Evolutionary conservation across 1,140 invertebrate species (phyloP), one percentile per base, ranked within the genome.

Genomic region (Drosophila leontia): DNA sequence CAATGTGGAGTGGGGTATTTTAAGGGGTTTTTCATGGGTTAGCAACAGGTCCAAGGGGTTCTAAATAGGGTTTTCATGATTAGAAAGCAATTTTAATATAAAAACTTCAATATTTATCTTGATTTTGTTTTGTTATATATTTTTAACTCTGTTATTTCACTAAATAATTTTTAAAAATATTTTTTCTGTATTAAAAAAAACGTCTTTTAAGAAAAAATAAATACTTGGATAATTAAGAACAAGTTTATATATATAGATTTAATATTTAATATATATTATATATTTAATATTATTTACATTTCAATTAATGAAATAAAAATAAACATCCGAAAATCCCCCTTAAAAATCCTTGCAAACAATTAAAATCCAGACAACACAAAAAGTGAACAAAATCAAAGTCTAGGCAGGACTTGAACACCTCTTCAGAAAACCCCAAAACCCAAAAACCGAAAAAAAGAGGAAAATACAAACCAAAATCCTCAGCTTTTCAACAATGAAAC

Each of bases 401-500:
- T 12, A 39, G 8, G 8, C 34, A 50, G 3, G 35, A 45, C 56
- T 45, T 50, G 45, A 65, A 41, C 58, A 51, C 11, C 29, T 34
- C 65, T 65, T 50, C 3, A 68, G 37, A 63, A 63, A 47, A 48
- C 39, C 23, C 17, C 23, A 56, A n/a, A 11, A 19, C 9, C 19
- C 3, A 19, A 19, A 53, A 7, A 3, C 8, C 41, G 17, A 42
- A 48, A 48, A 48, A 48, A 7, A 15, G 13, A 26, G 29, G 37
- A 42, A 47, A 45, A 47, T 7, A 60, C 29, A 41, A 55, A 45
- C 19, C 17, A 29, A 39, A 70, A 63, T 19, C 11, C 29, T 6
- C 13, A 1, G 50, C 50, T 34, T 51, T 34, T 34, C 41, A 42
- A 61, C 47, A 55, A 37, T 51, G 39, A 53, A 67, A 37, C 39